Conservation (phyloP, 2,888 invertebrate species). For the Allophyes oxyacanthae region DNA sequence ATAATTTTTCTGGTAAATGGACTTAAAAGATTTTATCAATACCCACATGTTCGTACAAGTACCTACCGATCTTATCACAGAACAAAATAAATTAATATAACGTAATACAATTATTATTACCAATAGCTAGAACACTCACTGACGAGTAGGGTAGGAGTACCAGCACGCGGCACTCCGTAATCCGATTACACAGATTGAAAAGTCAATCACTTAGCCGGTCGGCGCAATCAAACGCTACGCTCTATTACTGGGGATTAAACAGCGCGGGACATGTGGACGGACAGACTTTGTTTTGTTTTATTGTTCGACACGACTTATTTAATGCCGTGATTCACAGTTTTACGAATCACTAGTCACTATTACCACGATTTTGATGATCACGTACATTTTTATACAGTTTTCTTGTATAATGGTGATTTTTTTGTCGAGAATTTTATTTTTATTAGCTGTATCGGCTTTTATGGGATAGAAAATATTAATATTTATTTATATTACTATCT, state of each 20-base stretch:
- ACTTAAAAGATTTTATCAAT: too few species aligned
- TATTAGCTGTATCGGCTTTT: constrained; percentile 23
- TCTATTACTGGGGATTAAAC: constrained; percentile 75
- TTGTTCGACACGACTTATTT: constrained; percentile 50
- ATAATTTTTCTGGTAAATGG: too few species aligned
- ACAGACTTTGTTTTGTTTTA: constrained; percentile 68
- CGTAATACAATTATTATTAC: constrained; percentile 39
- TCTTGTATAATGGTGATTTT: constrained; percentile 4
- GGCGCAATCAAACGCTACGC: constrained; percentile 80
- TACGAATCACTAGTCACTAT: constrained; percentile 29
- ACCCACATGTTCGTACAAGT: too few species aligned
- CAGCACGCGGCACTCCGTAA: constrained; percentile 67
- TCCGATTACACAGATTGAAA: constrained; percentile 87
- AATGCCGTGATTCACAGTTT: constrained; percentile 55
- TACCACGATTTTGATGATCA: constrained; percentile 18
- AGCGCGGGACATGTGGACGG: constrained; percentile 72
- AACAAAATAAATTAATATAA: constrained; percentile 53
- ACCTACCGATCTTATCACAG: too few species aligned
- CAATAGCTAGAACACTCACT: constrained; percentile 14
- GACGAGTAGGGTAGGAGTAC: constrained; percentile 68
- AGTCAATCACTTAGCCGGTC: constrained; percentile 86
- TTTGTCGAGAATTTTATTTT: constrained; percentile 11
- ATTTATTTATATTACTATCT: constrained; percentile 40
- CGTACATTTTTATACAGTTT: not conserved
- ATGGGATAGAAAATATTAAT: constrained; percentile 36